phyloP scores from a whole-genome alignment of 2,888 invertebrate species.

The Ypsolopha sequella region DNA sequence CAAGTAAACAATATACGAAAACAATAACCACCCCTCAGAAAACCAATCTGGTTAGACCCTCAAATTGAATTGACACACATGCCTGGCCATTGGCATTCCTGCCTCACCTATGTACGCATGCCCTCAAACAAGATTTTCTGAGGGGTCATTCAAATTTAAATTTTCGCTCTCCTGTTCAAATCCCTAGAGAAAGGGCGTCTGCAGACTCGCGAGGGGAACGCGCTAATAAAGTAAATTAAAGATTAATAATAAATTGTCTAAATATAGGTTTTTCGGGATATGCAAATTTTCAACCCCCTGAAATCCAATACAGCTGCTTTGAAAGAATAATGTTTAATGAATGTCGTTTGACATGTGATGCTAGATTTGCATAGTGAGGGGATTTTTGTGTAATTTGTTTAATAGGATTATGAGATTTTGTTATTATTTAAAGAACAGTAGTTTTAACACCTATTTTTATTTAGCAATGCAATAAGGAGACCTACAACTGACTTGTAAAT shows the following conservation, averaged over 20 bases:
- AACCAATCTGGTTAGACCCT: too few species aligned
- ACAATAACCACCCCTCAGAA: too few species aligned
- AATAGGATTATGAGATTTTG: not conserved
- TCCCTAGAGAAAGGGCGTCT: slow-evolving; percentile 49
- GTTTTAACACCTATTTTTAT: too few species aligned
- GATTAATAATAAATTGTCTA: slow-evolving; percentile 68
- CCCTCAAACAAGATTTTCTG: slow-evolving; percentile 13
- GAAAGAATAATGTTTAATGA: slow-evolving; percentile 25
- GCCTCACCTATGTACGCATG: not conserved
- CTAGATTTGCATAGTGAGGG: slow-evolving; percentile 1
- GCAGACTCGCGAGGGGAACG: slow-evolving; percentile 40
- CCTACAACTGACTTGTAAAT: not conserved
- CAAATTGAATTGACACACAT: too few species aligned
- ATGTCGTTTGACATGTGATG: slow-evolving; percentile 21
- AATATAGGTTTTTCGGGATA: slow-evolving; percentile 54
- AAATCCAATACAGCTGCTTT: slow-evolving; percentile 35
- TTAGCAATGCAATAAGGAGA: too few species aligned
- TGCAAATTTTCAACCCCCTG: slow-evolving; percentile 46
- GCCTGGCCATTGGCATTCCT: slow-evolving; percentile 2
- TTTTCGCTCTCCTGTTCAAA: slow-evolving; percentile 48
- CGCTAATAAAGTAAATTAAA: slow-evolving; percentile 70
- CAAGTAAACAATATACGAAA: too few species aligned
- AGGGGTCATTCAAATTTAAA: slow-evolving; percentile 67
- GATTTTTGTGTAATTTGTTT: not conserved
- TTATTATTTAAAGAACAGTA: not conserved